These are phyloP conservation scores for Copidosoma aretas DNA, from an alignment of 2,888 invertebrate genomes.

Conservation along the genomic window DNA sequence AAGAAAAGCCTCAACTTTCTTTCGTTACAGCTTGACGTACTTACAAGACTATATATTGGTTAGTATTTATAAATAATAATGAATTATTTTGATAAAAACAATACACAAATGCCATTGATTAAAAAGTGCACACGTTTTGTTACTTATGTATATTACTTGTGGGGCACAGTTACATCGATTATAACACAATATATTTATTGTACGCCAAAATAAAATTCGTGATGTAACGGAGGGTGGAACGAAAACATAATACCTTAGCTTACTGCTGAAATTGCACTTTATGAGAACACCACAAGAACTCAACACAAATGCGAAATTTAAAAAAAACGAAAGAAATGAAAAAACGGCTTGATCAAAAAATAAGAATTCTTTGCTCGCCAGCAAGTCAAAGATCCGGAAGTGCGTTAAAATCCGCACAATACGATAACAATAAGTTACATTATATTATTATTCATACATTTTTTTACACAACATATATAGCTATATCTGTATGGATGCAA, in stretches of 20 bases:
- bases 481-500: constrained; percentile 37
- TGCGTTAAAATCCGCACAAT: constrained; percentile 39
- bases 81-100: no score
- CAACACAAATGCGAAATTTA: background rate
- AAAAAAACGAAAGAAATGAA: constrained; percentile 26
- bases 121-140: background rate
- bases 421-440: constrained; percentile 44
- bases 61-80: no score
- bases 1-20: no score
- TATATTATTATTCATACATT: constrained; percentile 23
- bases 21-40: no score
- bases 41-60: no score
- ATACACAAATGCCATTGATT: no score
- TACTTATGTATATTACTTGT: no score
- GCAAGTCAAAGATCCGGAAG: constrained; percentile 43
- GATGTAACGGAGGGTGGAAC: no score
- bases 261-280: constrained; percentile 24
- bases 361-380: constrained; percentile 41
- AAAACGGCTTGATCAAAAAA: constrained; percentile 19
- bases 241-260: constrained; percentile 9
- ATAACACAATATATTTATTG: no score
- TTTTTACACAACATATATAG: constrained; percentile 26
- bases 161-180: no score
- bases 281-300: constrained; percentile 23
- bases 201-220: no score